Evolutionary conservation across 1,140 invertebrate genomes (phyloP), one percentile per base, ranked within the genome.

Genomic region (Solenopsis fugax): DNA sequence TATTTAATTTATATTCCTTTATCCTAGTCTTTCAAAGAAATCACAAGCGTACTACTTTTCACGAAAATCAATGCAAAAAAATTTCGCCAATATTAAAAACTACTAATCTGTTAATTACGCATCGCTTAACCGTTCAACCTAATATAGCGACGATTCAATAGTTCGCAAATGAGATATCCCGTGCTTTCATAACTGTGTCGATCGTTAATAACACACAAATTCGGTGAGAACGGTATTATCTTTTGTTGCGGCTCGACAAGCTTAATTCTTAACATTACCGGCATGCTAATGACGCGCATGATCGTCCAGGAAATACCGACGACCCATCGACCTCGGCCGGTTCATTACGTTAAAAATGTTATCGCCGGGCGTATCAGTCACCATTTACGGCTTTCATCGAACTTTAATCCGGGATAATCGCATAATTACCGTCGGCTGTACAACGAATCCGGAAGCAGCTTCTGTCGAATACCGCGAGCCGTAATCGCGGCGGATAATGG

Each of bases 331-430:
- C 80, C 41, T 29, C 78, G 52, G 65, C 16, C 67, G 41, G 52
- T 82, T 73, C 21, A 56, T 58, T 82, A 48, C 24, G 7, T 29
- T 72, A 82, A 82, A 82, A 82, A 82, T 82, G 67, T 58, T 73
- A 73, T 18, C 50, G 78, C 24, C 21, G 45, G 5, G 56, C 62
- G 64, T 81, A 67, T 34, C 64, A 71, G 48, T n/a, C 13, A 34
- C 62, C 10, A 71, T 71, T 81, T 81, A 71, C 24, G 24, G 18
- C 67, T 45, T 72, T 82, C 60, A 82, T 82, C 67, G 80, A 72
- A 73, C 24, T 82, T 82, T 73, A 82, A 82, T 82, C 80, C 52
- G 24, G 67, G 54, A 84, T 84, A 84, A 84, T 84, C 69, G 80
- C 41, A 84, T 75, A 84, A 84, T 84, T 75, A 60, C 24, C 67